Percentiles rank a stretch among this genome's conserved stretches.
These are phyloP conservation scores for Cylloceria caligata DNA, from an alignment of 2,888 invertebrate genomes.

Conservation along the genomic window DNA sequence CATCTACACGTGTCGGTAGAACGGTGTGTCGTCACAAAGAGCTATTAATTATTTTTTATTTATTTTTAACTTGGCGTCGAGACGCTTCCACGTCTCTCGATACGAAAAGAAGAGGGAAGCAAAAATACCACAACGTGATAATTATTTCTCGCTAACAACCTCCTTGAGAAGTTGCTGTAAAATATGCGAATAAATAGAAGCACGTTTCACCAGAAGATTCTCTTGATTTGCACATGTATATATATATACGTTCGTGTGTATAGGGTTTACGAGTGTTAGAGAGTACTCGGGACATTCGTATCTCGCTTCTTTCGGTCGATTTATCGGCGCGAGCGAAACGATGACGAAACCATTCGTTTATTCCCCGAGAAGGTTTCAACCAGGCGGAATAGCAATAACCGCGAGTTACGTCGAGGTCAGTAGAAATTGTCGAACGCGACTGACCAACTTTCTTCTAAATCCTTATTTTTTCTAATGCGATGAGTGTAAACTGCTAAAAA, in stretches of 20 bases:
- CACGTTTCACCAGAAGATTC: slow-evolving; percentile 34
- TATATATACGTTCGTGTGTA: no score
- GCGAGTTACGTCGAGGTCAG: no score
- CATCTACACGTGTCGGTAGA: no score
- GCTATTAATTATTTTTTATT: no score
- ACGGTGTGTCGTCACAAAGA: no score
- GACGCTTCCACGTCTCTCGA: no score
- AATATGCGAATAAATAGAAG: slow-evolving; percentile 62
- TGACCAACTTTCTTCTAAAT: no score
- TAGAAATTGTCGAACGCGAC: no score
- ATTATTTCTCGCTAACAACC: slow-evolving; percentile 68
- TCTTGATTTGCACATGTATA: slow-evolving; percentile 2
- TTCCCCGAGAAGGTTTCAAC: slow-evolving; percentile 28
- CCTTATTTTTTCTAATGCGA: no score
- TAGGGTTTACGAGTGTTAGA: slow-evolving; percentile 18
- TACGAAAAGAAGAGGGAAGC: slow-evolving; percentile 49
- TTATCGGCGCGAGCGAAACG: slow-evolving; percentile 44
- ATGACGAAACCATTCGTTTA: slow-evolving; percentile 41
- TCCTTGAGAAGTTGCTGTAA: slow-evolving; percentile 47
- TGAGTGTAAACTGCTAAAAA: no score
- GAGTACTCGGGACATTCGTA: slow-evolving; percentile 11
- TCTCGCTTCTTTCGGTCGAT: slow-evolving; percentile 47
- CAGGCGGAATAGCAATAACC: neutral
- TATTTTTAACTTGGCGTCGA: no score
- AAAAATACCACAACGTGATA: slow-evolving; percentile 59